Conservation (phyloP, 2,797 vertebrate species). For the Miichthys miiuy region DNA sequence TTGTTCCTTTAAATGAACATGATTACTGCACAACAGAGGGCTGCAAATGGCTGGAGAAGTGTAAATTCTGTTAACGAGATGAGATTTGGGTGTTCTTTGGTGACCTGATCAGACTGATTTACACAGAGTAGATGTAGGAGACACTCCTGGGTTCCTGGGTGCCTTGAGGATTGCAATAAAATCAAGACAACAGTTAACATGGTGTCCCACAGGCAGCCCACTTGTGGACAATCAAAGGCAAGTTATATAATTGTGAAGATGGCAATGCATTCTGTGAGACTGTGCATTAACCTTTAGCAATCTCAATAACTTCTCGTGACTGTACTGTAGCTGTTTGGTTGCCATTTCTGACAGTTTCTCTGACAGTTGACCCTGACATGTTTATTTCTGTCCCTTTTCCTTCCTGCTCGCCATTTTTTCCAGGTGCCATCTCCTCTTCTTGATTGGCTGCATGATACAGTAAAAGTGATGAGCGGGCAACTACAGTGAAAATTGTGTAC, state of each 20-base stretch:
- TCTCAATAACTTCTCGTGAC: background rate
- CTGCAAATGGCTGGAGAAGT: constrained; percentile 3
- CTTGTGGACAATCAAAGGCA: background rate
- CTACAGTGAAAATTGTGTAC: background rate
- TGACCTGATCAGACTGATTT: constrained; percentile 8
- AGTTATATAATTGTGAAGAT: background rate
- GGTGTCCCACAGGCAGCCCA: constrained; percentile 2
- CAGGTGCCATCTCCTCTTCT: background rate
- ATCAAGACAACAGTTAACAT: constrained; percentile 1
- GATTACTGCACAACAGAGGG: background rate
- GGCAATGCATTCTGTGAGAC: background rate
- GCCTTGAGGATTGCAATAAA: background rate
- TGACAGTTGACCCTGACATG: background rate
- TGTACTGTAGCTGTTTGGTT: background rate
- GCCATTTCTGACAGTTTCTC: background rate
- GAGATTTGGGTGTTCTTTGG: background rate
- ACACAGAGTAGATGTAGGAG: background rate
- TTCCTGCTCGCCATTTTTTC: background rate
- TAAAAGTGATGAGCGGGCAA: background rate
- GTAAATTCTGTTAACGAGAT: background rate
- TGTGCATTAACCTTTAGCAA: background rate
- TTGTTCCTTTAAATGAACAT: background rate
- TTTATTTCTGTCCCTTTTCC: background rate
- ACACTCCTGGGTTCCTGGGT: background rate
- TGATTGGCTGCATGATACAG: background rate